These are phyloP conservation scores for Archaeoteleia sp. DNA, from an alignment of 2,888 invertebrate genomes.

Conservation along the genomic window DNA sequence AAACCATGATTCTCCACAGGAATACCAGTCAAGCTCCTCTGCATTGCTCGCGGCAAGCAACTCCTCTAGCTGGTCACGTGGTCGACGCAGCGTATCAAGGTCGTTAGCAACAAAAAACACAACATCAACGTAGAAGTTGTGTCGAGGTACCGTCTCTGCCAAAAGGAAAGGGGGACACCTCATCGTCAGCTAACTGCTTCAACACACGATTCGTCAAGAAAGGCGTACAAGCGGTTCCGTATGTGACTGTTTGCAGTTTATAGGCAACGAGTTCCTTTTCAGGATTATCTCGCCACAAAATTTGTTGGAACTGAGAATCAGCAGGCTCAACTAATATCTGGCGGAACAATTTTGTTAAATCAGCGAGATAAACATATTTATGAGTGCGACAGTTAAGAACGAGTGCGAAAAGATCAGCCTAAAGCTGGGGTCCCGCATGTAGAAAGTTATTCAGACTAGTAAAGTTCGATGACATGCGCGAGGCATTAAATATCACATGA, in stretches of 20 bases:
- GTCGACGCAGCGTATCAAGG: background rate
- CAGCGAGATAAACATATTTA: background rate
- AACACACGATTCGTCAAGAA: background rate
- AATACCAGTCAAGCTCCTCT: too few species aligned
- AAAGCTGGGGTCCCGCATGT: background rate
- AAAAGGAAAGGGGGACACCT: background rate
- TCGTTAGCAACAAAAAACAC: background rate
- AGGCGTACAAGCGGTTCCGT: background rate
- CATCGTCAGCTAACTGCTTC: background rate
- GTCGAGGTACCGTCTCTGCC: background rate
- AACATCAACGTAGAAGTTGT: constrained; percentile 7
- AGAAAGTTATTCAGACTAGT: background rate
- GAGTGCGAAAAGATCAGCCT: background rate
- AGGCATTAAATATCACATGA: too few species aligned
- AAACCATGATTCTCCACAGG: too few species aligned
- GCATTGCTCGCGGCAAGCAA: too few species aligned
- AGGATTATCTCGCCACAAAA: background rate
- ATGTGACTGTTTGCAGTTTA: background rate
- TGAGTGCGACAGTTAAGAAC: background rate
- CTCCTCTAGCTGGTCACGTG: background rate
- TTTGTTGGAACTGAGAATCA: background rate
- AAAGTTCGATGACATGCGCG: background rate
- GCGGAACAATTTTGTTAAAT: background rate
- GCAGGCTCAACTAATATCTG: background rate
- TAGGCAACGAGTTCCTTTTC: background rate